A percentile compares a stretch with the other conserved stretches of the same genome.
Evolutionary conservation across 1,140 invertebrate species (phyloP).

Genomic region (Papilio xuthus): DNA sequence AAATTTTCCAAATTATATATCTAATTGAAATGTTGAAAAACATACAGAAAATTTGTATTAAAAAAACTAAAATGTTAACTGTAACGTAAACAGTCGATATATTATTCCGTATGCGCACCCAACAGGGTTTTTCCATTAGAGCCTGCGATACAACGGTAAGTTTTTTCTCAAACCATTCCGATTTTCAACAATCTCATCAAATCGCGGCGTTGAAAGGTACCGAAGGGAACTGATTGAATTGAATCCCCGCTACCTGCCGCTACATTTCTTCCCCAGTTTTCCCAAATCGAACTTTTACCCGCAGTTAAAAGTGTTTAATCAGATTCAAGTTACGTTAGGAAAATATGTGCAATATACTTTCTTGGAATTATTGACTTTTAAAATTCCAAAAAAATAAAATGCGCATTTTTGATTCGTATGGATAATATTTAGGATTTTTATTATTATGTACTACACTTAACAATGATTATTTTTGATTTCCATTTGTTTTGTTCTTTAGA

Average conservation of each 20-base stretch:
- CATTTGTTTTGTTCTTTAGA: neutral
- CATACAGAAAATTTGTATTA: conserved; percentile 36
- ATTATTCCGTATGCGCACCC: conserved; percentile 47
- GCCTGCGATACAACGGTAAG: conserved; percentile 56
- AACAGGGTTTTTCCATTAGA: conserved; percentile 77
- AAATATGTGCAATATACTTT: conserved; percentile 51
- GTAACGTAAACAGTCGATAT: conserved; percentile 52
- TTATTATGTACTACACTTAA: too few relatives aligned
- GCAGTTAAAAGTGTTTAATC: conserved; percentile 79
- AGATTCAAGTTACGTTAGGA: conserved; percentile 73
- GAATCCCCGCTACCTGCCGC: conserved; percentile 70
- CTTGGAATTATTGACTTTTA: conserved; percentile 21
- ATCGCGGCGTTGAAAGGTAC: conserved; percentile 71
- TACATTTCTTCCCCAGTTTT: conserved; percentile 74
- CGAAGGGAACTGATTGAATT: conserved; percentile 79
- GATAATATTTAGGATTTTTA: too few relatives aligned
- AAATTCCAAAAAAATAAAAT: too few relatives aligned
- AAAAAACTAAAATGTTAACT: conserved; percentile 36
- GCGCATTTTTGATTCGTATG: too few relatives aligned
- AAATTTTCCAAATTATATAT: too few relatives aligned
- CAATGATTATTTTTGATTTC: too few relatives aligned
- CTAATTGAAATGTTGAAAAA: neutral
- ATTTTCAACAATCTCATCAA: conserved; percentile 80
- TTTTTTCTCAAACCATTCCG: conserved; percentile 75
- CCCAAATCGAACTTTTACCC: conserved; percentile 77